Evolutionary conservation across 2,113 vertebrate genomes (phyloP).

Genomic region (Corydoras maculifer): DNA sequence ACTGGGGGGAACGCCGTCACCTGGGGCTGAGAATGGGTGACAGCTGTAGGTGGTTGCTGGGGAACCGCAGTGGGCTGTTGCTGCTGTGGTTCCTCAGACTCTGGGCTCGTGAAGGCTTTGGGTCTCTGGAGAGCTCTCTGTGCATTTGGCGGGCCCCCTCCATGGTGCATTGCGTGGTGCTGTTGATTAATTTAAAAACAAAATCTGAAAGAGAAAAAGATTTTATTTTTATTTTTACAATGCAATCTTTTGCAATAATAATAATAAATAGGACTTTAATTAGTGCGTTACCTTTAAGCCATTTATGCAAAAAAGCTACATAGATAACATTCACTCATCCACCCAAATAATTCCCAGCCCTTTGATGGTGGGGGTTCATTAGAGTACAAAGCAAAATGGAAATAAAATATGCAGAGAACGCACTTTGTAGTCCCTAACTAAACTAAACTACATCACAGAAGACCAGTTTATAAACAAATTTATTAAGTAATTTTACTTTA

Average conservation of each 20-base stretch:
- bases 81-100: slow-evolving; percentile 78
- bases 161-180: slow-evolving; percentile 92
- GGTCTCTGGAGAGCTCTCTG: slow-evolving; percentile 88
- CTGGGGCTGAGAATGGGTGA: slow-evolving; percentile 80
- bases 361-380: too few species aligned
- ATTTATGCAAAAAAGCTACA: too few species aligned
- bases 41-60: slow-evolving; percentile 58
- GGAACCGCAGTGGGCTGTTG: slow-evolving; percentile 65
- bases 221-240: background rate
- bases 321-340: too few species aligned
- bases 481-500: too few species aligned
- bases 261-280: too few species aligned
- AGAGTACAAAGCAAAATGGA: too few species aligned
- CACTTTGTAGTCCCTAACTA: too few species aligned
- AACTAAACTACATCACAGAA: too few species aligned
- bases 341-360: too few species aligned
- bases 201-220: slow-evolving; percentile 30
- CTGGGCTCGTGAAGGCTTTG: slow-evolving; percentile 79
- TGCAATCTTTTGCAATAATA: background rate
- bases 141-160: slow-evolving; percentile 85
- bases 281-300: too few species aligned
- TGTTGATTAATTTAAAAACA: slow-evolving; percentile 38
- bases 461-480: too few species aligned
- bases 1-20: slow-evolving; percentile 80
- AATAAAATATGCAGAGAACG: too few species aligned